Evolutionary conservation across 2,113 vertebrate genomes (phyloP), one percentile per base, ranked within the genome.

Genomic region (Eira barbara): DNA sequence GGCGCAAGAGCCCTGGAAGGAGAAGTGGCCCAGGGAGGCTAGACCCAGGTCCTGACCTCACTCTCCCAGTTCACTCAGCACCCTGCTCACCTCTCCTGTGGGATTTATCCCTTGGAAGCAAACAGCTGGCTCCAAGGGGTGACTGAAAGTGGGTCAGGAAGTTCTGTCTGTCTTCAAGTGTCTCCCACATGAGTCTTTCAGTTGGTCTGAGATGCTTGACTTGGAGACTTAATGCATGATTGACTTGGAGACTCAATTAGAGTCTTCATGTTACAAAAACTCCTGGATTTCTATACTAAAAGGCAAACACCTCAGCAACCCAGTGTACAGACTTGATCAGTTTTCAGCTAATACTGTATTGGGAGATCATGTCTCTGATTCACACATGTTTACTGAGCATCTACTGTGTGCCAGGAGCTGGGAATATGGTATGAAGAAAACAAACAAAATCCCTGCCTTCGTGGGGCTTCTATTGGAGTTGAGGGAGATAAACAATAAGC

Each of bases 71-170:
- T 83, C 18, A 15, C 45, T 31, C 3, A 12, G 71, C 61, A 65
- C n/a, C 27, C 39, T 2, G 12, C 6, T 1, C 2, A 3, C 20
- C 17, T 57, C 59, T 18, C 34, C 21, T 4, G 0, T 8, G 15
- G 42, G 20, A 47, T 31, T 31, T 23, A 6, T 31, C 36, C 83
- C 4, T 12, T 2, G 27, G 76, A 20, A 83, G 12, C 21, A 92
- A 15, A 36, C 8, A 45, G 45, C 59, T n/a, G 25, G 90, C 36
- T 93, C 45, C 29, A 25, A 55, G 18, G 45, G 27, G 7, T 73
- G 45, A 45, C n/a, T 13, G 25, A 27, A 49, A 9, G 27, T 10
- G 34, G 9, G 52, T 31, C 45, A 61, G 67, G 52, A 67, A 65
- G 55, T 59, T 73, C n/a, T 91, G 7, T 84, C 59, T 95, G 36